These are phyloP conservation scores for Pinna nobilis DNA, from an alignment of 1,140 invertebrate genomes.

Conservation along the genomic window DNA sequence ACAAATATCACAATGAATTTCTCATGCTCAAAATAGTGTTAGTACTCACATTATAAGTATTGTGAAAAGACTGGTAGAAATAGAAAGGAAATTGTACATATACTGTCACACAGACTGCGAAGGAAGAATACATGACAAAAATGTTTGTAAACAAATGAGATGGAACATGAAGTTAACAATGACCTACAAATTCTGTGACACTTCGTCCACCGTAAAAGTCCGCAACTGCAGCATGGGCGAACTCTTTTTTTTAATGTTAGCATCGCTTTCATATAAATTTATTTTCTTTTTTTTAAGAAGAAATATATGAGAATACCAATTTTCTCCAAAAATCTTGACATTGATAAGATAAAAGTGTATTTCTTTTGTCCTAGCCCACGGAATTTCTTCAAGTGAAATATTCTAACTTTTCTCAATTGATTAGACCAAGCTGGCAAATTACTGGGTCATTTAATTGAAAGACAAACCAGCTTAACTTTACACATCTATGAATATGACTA, in stretches of 20 bases:
- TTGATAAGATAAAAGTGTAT: too few relatives aligned
- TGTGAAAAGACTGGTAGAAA: slow-evolving; percentile 44
- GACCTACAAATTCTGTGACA: not conserved
- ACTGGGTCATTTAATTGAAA: not conserved
- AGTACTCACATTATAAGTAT: slow-evolving; percentile 49
- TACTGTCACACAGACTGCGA: not conserved
- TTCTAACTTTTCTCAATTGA: too few relatives aligned
- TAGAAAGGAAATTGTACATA: slow-evolving; percentile 19
- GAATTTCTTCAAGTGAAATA: too few relatives aligned
- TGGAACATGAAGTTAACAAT: not conserved
- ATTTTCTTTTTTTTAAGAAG: too few relatives aligned
- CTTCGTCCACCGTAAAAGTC: not conserved
- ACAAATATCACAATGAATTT: not conserved
- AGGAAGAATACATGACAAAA: not conserved
- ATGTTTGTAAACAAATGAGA: too few relatives aligned
- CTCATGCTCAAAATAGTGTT: slow-evolving; percentile 33
- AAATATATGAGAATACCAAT: too few relatives aligned
- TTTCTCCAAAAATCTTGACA: too few relatives aligned
- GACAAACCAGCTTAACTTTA: too few relatives aligned
- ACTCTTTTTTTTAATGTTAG: not conserved
- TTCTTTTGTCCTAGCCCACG: too few relatives aligned
- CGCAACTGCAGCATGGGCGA: not conserved
- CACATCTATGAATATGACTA: too few relatives aligned
- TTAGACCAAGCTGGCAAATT: not conserved
- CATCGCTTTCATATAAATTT: too few relatives aligned